Percentiles rank a stretch among this genome's conserved stretches.
These are phyloP conservation scores for Rhyacophila evoluta DNA, from an alignment of 2,888 invertebrate genomes.

Conservation along the genomic window DNA sequence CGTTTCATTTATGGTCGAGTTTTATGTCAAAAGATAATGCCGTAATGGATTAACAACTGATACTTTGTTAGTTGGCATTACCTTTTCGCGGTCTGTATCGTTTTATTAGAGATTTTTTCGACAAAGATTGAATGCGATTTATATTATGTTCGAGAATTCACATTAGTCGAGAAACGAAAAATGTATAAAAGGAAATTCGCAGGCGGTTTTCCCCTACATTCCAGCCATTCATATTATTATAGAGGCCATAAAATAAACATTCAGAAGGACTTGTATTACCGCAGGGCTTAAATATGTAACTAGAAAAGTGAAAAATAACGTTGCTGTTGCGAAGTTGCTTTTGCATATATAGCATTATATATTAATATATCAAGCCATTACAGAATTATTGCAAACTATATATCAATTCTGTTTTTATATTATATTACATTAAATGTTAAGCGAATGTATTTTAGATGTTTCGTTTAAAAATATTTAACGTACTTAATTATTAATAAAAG, in stretches of 20 bases:
- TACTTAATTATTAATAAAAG: too few species aligned
- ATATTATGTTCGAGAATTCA: neutral
- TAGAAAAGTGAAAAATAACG: conserved; percentile 11
- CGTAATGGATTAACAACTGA: conserved; percentile 48
- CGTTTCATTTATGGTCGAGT: conserved; percentile 42
- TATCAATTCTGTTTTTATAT: too few species aligned
- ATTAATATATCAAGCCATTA: too few species aligned
- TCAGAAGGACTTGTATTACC: conserved; percentile 33
- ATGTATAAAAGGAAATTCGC: conserved; percentile 33
- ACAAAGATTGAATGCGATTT: conserved; percentile 20
- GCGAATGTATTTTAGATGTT: too few species aligned
- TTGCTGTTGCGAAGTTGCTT: neutral
- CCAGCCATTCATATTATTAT: conserved; percentile 36
- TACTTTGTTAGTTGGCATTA: conserved; percentile 16
- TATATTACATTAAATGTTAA: too few species aligned
- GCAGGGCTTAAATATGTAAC: conserved; percentile 32
- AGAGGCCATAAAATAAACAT: conserved; percentile 41
- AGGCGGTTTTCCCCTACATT: conserved; percentile 31
- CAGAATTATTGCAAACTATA: too few species aligned
- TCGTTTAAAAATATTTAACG: too few species aligned
- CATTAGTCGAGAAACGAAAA: conserved; percentile 20
- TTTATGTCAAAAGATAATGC: conserved; percentile 43
- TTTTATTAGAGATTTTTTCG: conserved; percentile 16
- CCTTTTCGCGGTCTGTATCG: neutral
- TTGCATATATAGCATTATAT: too few species aligned